These are phyloP conservation scores for Callionymus lyra DNA, from an alignment of 2,113 vertebrate species.

Conservation along the genomic window DNA sequence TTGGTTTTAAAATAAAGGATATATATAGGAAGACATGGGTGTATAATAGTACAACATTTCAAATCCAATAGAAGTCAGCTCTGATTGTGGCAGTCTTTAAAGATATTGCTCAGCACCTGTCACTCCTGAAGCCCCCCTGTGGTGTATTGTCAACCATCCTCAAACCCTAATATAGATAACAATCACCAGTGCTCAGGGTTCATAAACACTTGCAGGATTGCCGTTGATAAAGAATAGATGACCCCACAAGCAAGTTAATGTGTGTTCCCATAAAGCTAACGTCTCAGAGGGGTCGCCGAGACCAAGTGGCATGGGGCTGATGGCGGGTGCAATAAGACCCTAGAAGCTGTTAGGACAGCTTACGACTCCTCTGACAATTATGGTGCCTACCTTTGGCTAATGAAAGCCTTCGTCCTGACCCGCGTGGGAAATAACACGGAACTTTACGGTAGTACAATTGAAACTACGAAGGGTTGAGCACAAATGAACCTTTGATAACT, in stretches of 20 bases:
- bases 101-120: slow-evolving; percentile 53
- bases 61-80: slow-evolving; percentile 17
- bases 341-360: slow-evolving; percentile 52
- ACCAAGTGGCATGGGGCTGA: slow-evolving; percentile 64
- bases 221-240: slow-evolving; percentile 61
- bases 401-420: slow-evolving; percentile 50
- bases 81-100: slow-evolving; percentile 47
- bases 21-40: slow-evolving; percentile 43
- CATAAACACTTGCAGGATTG: slow-evolving; percentile 58
- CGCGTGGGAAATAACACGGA: slow-evolving; percentile 62
- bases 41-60: slow-evolving; percentile 28
- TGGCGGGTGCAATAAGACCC: slow-evolving; percentile 65
- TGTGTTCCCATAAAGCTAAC: slow-evolving; percentile 68
- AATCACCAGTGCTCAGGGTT: slow-evolving; percentile 55
- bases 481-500: slow-evolving; percentile 64
- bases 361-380: slow-evolving; percentile 55
- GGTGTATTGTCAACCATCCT: slow-evolving; percentile 43
- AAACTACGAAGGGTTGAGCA: slow-evolving; percentile 56
- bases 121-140: slow-evolving; percentile 18
- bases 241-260: slow-evolving; percentile 63
- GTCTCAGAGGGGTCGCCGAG: slow-evolving; percentile 62
- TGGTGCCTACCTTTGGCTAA: slow-evolving; percentile 46
- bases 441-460: slow-evolving; percentile 63
- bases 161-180: slow-evolving; percentile 53
- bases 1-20: no score